Evolutionary conservation across 2,888 invertebrate genomes (phyloP), one percentile per base, ranked within the genome.

Genomic region (Aproaerema taeniolella): DNA sequence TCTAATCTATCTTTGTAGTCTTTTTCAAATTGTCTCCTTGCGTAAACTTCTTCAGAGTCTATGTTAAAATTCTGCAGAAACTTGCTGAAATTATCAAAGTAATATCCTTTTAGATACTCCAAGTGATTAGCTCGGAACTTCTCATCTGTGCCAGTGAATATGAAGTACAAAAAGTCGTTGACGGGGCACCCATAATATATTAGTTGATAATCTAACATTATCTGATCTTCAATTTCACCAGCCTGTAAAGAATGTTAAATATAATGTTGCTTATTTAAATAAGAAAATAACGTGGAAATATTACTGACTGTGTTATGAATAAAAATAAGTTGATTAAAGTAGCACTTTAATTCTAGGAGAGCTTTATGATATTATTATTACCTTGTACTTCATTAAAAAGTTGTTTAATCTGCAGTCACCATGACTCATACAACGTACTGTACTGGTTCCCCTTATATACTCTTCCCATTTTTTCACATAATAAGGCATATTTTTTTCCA

Each of bases 151-250:
- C 36, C 29, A 10, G 10, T 8, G 14, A 29, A 16, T 9, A 36
- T 29, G 36, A 36, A 29, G 29, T 11, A 29, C 7, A 36, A 29
- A 9, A 36, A 8, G 12, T 36, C 36, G 15, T 16, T 9, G 28
- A 36, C 13, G 5, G 36, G 36, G 5, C 29, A 29, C 9, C 36
- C 36, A 16, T 16, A 29, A 9, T 7, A 11, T 9, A 58, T 31
- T 0, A 61, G 31, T 37, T 67, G 67, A 36, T 52, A 67, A 33
- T 67, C 66, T 1, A 74, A 45, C 1, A 55, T 43, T 2, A 61
- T 46, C 1, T 67, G 46, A 30, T 65, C 55, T 1, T 25, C 17
- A n/a, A 29, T 12, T 7, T 16, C 15, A 1, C 12, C 12, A 2
- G n/a, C 36, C 36, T 36, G 36, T 12, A 36, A 16, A 14, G 13